Base-by-base conservation (phyloP, 92 coral and sea anemone genomes). In the Montipora capitata region DNA sequence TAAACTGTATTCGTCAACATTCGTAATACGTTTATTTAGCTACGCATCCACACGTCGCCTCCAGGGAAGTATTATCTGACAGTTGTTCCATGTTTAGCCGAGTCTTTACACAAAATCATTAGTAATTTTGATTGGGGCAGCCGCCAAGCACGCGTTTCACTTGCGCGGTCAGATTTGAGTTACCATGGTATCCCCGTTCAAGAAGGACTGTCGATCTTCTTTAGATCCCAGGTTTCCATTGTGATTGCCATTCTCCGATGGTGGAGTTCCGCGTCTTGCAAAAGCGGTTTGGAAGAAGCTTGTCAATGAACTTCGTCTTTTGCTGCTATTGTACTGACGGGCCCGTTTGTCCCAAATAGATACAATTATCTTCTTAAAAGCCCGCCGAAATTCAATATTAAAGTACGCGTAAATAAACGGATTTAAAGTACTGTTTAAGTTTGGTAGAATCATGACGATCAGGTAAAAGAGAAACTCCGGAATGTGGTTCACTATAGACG, bases 331-430 rank as follows among this genome's bases (percentile, higher is more conserved):
- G 41, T 83, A 40, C 40, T 72, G 66, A 7, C 40, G 61, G 51
- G 20, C 17, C 38, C 52, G 59, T 43, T 61, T 27, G 14, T 59
- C 82, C 2, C 93, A 81, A 9, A 74, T 63, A 7, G 91, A 76
- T 48, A 74, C 72, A 68, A 98, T 71, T 68, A 98, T 92, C 92
- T 91, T 98, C 52, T 88, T 91, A 89, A 98, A 98, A 48, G 98
- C 94, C 17, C 98, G 95, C 40, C 99, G 79, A 87, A 85, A 98
- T 39, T 96, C 96, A 40, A 78, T 88, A 87, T 98, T 96, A 63
- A 98, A 98, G 92, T 95, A 92, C 35, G 99, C 99, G 64, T 98
- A 98, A 78, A 98, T 98, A 64, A 98, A 83, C 4, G 99, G 99
- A 83, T 98, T 98, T 41, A 95, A 94, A 83, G 98, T 95, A 27